Conservation (phyloP, 2,113 vertebrate genomes). For the Thalassoma bifasciatum region DNA sequence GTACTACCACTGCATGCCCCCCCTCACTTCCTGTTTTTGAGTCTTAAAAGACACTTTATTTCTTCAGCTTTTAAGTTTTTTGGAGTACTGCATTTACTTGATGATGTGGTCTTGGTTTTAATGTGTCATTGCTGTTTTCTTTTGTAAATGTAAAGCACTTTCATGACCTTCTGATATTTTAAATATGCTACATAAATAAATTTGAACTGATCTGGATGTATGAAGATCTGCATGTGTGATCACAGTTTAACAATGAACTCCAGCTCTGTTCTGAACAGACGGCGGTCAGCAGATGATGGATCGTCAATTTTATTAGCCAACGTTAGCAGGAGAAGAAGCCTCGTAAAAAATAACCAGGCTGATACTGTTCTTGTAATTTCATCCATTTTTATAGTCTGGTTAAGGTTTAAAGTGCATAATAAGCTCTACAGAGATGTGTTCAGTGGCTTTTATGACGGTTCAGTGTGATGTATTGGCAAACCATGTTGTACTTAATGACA, state of each 20-base stretch:
- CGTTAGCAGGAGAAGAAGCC: conserved; percentile 43
- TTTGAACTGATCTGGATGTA: too few species aligned
- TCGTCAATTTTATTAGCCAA: conserved; percentile 72
- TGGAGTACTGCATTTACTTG: too few species aligned
- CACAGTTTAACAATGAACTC: background rate
- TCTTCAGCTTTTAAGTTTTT: too few species aligned
- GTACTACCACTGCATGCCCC: too few species aligned
- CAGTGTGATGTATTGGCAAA: conserved; percentile 75
- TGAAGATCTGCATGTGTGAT: background rate
- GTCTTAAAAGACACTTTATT: too few species aligned
- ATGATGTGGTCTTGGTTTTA: too few species aligned
- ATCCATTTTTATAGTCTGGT: conserved; percentile 76
- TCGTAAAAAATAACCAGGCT: conserved; percentile 73
- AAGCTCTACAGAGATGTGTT: conserved; percentile 64
- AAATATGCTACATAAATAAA: too few species aligned
- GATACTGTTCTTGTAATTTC: conserved; percentile 75
- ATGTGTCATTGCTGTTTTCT: too few species aligned
- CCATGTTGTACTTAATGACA: conserved; percentile 78
- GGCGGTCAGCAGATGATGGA: conserved; percentile 1
- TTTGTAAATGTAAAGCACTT: too few species aligned
- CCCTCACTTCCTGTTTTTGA: too few species aligned
- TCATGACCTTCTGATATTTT: too few species aligned
- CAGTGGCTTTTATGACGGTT: conserved; percentile 74
- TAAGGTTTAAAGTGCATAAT: conserved; percentile 81
- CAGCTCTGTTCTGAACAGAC: conserved; percentile 25